A percentile compares a stretch with the other conserved stretches of the same genome.
phyloP scores from a whole-genome alignment of 2,888 invertebrate species.

The Oasisia sp. region DNA sequence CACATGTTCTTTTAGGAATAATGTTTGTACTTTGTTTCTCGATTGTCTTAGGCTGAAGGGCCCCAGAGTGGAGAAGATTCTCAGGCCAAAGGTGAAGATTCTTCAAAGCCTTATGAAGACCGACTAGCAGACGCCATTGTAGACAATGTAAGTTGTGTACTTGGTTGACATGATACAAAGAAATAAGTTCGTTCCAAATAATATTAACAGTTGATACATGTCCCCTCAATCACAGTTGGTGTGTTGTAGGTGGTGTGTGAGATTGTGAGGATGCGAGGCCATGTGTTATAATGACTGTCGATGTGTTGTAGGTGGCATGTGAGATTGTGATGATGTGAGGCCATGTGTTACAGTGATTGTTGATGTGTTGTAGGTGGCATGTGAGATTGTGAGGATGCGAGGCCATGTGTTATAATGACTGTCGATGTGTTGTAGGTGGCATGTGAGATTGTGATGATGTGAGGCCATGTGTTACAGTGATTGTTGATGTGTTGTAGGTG shows the following conservation, averaged over 20 bases:
- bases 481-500: background rate
- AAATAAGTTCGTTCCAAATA: background rate
- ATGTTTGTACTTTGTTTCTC: background rate
- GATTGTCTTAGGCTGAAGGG: conserved; percentile 7
- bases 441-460: background rate
- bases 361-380: background rate
- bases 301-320: background rate
- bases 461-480: background rate
- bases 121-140: conserved; percentile 33
- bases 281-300: no score
- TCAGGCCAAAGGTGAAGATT: background rate
- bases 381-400: background rate
- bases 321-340: background rate
- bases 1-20: no score
- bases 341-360: no score
- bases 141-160: conserved; percentile 26
- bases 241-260: background rate
- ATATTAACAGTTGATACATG: no score
- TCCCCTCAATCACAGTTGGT: no score
- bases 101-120: conserved; percentile 24
- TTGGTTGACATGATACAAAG: background rate
- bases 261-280: background rate
- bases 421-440: background rate
- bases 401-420: no score
- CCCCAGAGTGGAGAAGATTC: conserved; percentile 24